Conservation (phyloP, 2,797 vertebrate genomes). For the Acanthis flammea region DNA sequence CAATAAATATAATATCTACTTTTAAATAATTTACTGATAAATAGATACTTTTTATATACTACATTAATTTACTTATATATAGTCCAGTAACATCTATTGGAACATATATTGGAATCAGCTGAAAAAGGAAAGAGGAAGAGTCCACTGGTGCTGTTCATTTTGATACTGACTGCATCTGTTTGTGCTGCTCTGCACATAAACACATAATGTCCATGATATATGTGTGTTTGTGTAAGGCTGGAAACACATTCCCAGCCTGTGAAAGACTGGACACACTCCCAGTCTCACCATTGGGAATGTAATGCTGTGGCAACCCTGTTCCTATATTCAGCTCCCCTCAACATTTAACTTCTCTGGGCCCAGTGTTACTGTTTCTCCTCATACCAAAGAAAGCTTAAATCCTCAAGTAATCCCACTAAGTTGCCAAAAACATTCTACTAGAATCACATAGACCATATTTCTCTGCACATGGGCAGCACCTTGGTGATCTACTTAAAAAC, state of each 20-base stretch:
- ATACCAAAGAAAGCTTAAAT: neutral
- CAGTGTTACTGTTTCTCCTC: neutral
- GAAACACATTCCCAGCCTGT: neutral
- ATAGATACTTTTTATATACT: neutral
- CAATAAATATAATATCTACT: neutral
- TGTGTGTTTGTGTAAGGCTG: neutral
- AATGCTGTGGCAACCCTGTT: neutral
- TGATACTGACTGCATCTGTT: neutral
- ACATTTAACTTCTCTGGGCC: neutral
- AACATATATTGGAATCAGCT: neutral
- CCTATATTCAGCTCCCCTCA: neutral
- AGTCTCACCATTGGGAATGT: neutral
- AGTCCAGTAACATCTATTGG: neutral
- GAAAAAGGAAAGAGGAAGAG: neutral
- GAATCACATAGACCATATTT: neutral
- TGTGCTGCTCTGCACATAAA: neutral
- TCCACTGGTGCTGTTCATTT: neutral
- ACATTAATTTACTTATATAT: neutral
- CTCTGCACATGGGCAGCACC: neutral
- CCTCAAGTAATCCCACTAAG: neutral
- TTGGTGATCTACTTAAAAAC: neutral
- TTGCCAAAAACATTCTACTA: neutral
- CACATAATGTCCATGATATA: rapidly evolving
- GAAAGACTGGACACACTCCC: neutral
- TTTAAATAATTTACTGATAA: neutral